phyloP scores from a whole-genome alignment of 2,113 vertebrate genomes.

The Tenebrosternarchus preto region DNA sequence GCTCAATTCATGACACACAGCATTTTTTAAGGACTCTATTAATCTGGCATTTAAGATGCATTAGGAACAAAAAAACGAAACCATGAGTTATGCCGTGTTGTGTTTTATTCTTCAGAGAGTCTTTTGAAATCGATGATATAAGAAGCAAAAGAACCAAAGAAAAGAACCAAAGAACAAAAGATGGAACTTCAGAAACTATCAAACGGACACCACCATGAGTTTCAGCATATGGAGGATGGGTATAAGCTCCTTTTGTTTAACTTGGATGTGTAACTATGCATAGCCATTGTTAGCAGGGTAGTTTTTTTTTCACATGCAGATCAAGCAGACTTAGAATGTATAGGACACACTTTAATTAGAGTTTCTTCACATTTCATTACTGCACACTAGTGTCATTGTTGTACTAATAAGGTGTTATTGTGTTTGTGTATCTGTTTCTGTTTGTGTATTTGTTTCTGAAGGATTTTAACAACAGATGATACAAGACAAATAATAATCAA shows the following conservation, averaged over 20 bases:
- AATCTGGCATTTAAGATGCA: not conserved
- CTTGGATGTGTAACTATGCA: not conserved
- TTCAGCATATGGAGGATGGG: slow-evolving; percentile 61
- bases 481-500: too few species aligned
- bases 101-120: slow-evolving; percentile 31
- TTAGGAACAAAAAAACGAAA: not conserved
- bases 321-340: too few species aligned
- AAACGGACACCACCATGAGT: slow-evolving; percentile 62
- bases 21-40: not conserved
- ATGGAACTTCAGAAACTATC: slow-evolving; percentile 74
- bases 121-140: not conserved
- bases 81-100: not conserved
- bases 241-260: slow-evolving; percentile 47
- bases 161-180: slow-evolving; percentile 15
- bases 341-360: too few species aligned
- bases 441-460: too few species aligned
- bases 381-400: too few species aligned
- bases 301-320: not conserved
- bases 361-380: too few species aligned
- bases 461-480: too few species aligned
- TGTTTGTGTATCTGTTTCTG: too few species aligned
- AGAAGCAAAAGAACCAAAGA: not conserved
- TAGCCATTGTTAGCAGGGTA: not conserved
- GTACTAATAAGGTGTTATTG: too few species aligned
- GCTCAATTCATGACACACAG: too few species aligned